Evolutionary conservation across 2,113 vertebrate species (phyloP).

Genomic region (Mus pahari): DNA sequence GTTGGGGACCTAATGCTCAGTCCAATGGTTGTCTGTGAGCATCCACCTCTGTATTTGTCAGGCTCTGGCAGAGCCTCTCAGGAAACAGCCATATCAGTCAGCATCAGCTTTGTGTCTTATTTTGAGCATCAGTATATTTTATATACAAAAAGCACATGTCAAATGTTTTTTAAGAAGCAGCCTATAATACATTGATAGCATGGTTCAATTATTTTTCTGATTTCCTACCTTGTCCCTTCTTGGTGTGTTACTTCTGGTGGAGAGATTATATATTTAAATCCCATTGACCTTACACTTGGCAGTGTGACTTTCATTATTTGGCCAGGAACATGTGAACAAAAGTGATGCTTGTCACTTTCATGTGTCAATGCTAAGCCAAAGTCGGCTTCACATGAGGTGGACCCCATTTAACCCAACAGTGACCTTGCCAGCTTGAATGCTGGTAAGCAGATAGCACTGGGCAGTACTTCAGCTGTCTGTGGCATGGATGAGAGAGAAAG

Average conservation of each 20-base stretch:
- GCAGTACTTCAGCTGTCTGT: not conserved
- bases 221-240: not conserved
- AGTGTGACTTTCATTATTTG: conserved; percentile 3
- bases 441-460: not conserved
- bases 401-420: not conserved
- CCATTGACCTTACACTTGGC: not conserved
- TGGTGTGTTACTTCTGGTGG: not conserved
- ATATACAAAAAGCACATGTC: not conserved
- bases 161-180: not conserved
- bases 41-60: too few species aligned
- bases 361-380: not conserved
- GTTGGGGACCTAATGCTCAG: too few species aligned
- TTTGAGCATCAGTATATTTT: not conserved
- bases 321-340: conserved; percentile 38
- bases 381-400: not conserved
- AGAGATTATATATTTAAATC: conserved; percentile 29
- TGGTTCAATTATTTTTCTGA: not conserved
- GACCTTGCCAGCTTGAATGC: not conserved
- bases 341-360: not conserved
- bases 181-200: not conserved
- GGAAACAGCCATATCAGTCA: too few species aligned
- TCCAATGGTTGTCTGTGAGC: too few species aligned
- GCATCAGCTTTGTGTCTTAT: not conserved
- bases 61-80: too few species aligned
- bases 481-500: not conserved